Conservation (phyloP, 2,113 vertebrate species). For the Platysteira castanea region DNA sequence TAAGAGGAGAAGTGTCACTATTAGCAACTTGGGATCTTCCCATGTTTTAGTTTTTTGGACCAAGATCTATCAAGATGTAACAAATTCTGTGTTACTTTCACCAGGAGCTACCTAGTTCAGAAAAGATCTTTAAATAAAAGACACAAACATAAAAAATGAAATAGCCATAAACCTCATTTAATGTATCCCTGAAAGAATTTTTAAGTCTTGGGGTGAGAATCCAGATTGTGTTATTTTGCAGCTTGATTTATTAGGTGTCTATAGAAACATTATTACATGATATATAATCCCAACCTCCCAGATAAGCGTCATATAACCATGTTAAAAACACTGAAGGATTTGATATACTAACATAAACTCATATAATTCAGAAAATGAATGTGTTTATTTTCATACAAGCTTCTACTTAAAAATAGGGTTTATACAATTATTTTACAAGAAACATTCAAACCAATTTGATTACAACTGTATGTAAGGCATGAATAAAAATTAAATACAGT, state of each 20-base stretch:
- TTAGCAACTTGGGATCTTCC: not conserved
- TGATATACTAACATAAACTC: not conserved
- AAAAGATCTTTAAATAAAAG: not conserved
- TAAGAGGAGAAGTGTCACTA: not conserved
- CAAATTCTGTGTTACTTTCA: not conserved
- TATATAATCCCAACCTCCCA: not conserved
- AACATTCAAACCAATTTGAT: not conserved
- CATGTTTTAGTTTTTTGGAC: not conserved
- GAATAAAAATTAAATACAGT: not conserved
- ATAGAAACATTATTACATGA: not conserved
- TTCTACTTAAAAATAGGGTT: not conserved
- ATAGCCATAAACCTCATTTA: not conserved
- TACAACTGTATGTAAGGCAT: not conserved
- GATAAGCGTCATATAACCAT: not conserved
- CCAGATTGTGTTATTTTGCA: not conserved
- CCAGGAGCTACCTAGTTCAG: not conserved
- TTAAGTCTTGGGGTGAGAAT: not conserved
- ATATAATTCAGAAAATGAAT: not conserved
- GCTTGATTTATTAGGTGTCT: not conserved
- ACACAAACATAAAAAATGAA: not conserved
- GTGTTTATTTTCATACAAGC: not conserved
- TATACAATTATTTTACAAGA: not conserved
- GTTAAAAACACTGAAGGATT: not conserved
- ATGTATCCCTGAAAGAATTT: not conserved
- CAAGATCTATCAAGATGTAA: not conserved